phyloP scores from a whole-genome alignment of 2,113 vertebrate species.

The Nannobrachium achirus region DNA sequence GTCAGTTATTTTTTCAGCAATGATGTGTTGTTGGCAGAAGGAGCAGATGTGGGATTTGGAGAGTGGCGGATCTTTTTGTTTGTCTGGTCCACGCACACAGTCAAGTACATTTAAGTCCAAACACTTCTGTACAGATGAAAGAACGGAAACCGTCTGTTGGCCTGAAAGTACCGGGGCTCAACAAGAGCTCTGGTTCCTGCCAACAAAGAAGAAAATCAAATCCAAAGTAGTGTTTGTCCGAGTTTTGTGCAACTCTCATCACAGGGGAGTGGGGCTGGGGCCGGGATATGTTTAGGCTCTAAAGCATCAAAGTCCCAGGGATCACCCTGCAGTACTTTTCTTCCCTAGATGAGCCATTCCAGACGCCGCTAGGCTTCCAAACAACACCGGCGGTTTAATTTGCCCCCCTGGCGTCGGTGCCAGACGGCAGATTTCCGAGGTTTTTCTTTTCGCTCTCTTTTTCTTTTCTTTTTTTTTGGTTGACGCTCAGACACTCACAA shows the following conservation, averaged over 20 bases:
- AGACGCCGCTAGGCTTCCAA: not conserved
- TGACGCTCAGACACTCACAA: not conserved
- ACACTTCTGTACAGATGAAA: slow-evolving; percentile 6
- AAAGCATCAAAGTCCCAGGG: not conserved
- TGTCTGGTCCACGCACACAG: not conserved
- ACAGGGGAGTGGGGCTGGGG: not conserved
- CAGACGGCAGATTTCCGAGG: not conserved
- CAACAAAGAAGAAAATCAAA: not conserved
- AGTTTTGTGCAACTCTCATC: not conserved
- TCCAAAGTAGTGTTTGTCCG: not conserved
- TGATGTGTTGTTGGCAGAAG: not conserved
- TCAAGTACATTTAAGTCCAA: slow-evolving; percentile 12
- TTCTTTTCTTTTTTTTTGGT: not conserved
- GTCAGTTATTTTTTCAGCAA: too few species aligned
- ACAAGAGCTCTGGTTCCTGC: not conserved
- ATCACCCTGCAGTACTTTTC: not conserved
- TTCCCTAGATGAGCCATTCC: not conserved
- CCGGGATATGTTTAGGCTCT: too few species aligned
- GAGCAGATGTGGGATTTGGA: not conserved
- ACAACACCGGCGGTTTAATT: not conserved
- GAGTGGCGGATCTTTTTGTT: not conserved
- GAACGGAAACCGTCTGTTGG: not conserved
- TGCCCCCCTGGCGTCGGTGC: not conserved
- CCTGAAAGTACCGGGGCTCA: not conserved
- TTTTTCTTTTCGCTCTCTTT: too few species aligned